Percentiles rank a stretch among this genome's conserved stretches.
Evolutionary conservation across 2,797 vertebrate genomes (phyloP).

Genomic region (Sus cebifrons): DNA sequence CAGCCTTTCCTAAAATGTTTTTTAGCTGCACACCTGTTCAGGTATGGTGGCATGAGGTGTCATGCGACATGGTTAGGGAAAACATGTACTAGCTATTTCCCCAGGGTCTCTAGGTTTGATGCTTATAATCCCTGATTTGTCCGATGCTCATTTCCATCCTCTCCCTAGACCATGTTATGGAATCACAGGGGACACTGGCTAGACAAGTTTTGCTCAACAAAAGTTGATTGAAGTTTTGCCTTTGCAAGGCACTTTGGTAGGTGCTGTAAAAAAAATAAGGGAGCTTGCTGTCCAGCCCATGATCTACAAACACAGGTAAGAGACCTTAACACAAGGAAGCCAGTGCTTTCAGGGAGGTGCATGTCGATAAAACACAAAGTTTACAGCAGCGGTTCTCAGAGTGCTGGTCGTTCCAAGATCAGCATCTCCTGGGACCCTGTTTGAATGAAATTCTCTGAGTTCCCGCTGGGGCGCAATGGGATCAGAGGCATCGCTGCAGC

Average conservation of each 20-base stretch:
- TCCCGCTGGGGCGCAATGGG: too few relatives aligned
- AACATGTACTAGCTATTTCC: not conserved
- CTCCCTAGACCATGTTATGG: not conserved
- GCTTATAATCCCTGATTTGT: not conserved
- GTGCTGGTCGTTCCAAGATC: fast-evolving
- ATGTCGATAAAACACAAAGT: not conserved
- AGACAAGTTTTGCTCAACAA: not conserved
- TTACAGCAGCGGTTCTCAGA: not conserved
- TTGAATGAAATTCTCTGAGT: not conserved
- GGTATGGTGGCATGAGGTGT: not conserved
- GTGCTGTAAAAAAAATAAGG: not conserved
- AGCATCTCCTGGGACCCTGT: not conserved
- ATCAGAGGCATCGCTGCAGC: too few relatives aligned
- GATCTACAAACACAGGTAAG: not conserved
- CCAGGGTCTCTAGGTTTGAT: not conserved
- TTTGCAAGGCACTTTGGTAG: not conserved
- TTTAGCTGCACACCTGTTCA: not conserved
- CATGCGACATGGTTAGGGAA: not conserved
- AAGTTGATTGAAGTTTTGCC: not conserved
- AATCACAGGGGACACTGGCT: not conserved
- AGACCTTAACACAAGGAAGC: not conserved
- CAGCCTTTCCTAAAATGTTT: not conserved
- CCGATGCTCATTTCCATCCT: not conserved
- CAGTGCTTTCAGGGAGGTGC: not conserved
- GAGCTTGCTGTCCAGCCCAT: not conserved